Conservation (phyloP, 2,113 vertebrate species). For the Semicossyphus pulcher region DNA sequence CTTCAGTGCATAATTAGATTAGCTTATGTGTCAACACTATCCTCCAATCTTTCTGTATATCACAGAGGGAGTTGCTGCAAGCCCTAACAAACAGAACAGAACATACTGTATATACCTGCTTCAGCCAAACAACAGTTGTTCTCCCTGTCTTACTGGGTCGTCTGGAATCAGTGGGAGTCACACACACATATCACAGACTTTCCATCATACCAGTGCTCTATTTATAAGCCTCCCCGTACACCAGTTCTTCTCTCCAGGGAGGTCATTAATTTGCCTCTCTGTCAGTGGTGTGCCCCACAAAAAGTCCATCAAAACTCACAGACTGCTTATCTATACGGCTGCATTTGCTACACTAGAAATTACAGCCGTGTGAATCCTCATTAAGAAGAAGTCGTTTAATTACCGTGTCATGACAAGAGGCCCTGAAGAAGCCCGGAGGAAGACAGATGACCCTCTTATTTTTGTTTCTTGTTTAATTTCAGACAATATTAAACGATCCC, state of each 20-base stretch:
- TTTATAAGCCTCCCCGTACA: conserved; percentile 74
- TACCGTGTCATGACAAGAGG: conserved; percentile 46
- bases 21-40: too few relatives aligned
- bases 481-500: conserved; percentile 36
- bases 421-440: conserved; percentile 4
- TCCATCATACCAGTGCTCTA: conserved; percentile 72
- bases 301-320: conserved; percentile 73
- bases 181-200: conserved; percentile 59
- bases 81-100: not conserved
- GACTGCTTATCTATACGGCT: conserved; percentile 63
- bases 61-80: too few relatives aligned
- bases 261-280: conserved; percentile 79
- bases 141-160: conserved; percentile 49
- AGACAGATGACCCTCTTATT: conserved; percentile 47
- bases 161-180: conserved; percentile 54
- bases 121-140: conserved; percentile 15
- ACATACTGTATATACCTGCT: conserved; percentile 21
- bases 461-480: conserved; percentile 24
- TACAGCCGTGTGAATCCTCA: conserved; percentile 43
- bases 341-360: conserved; percentile 45
- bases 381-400: conserved; percentile 56
- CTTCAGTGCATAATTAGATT: too few relatives aligned
- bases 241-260: conserved; percentile 63
- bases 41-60: too few relatives aligned
- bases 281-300: conserved; percentile 75